Percentiles rank a stretch among this genome's conserved stretches.
Conservation (phyloP, 2,888 invertebrate genomes). For the Chironomus tentans region DNA sequence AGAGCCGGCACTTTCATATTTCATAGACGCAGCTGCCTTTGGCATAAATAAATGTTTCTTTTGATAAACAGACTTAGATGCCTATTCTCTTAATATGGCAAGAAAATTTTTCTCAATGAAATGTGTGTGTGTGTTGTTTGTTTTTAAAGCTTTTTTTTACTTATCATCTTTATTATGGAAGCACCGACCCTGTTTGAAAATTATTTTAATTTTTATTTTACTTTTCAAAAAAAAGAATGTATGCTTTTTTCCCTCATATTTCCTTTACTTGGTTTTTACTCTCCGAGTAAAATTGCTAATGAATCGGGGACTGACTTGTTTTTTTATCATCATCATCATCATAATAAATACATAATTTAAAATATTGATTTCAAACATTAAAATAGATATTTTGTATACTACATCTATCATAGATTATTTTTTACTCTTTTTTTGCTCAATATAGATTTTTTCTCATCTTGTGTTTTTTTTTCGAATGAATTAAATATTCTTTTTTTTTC, state of each 20-base stretch:
- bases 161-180: slow-evolving; percentile 10
- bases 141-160: neutral
- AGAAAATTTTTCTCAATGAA: neutral
- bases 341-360: slow-evolving; percentile 26
- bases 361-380: slow-evolving; percentile 26
- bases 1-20: slow-evolving; percentile 22
- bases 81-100: slow-evolving; percentile 5
- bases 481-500: slow-evolving; percentile 13
- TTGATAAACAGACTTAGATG: neutral
- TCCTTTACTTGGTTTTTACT: slow-evolving; percentile 10
- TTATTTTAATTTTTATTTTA: neutral
- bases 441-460: slow-evolving; percentile 20
- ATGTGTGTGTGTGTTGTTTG: neutral
- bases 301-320: slow-evolving; percentile 14
- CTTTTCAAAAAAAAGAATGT: neutral
- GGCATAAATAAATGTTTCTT: slow-evolving; percentile 12
- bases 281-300: slow-evolving; percentile 23
- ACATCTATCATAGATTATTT: slow-evolving; percentile 26
- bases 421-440: slow-evolving; percentile 9
- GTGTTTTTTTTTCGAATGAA: slow-evolving; percentile 6
- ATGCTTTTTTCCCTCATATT: too few relatives aligned
- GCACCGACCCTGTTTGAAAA: slow-evolving; percentile 18
- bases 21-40: slow-evolving; percentile 21
- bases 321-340: slow-evolving; percentile 20
- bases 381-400: slow-evolving; percentile 24